Evolutionary conservation across 2,113 vertebrate genomes (phyloP).

Genomic region (Hippocampus guttulatus): DNA sequence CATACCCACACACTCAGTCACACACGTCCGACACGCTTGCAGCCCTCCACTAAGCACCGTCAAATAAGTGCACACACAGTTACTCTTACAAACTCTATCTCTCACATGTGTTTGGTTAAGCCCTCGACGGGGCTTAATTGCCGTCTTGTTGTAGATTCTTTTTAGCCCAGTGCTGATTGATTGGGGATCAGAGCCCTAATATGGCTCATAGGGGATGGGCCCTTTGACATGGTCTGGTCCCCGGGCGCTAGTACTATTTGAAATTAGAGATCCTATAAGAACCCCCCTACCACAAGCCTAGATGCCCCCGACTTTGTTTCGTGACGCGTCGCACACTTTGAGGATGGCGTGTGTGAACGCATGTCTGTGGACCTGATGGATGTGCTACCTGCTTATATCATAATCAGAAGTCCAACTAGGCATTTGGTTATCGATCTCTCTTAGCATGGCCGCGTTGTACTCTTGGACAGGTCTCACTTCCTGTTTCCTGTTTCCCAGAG

Average conservation of each 20-base stretch:
- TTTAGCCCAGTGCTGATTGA: slow-evolving; percentile 72
- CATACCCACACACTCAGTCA: slow-evolving; percentile 8
- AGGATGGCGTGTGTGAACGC: slow-evolving; percentile 6
- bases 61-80: slow-evolving; percentile 44
- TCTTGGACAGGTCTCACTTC: slow-evolving; percentile 52
- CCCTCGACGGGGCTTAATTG: slow-evolving; percentile 57
- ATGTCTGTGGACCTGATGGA: slow-evolving; percentile 4
- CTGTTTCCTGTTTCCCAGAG: slow-evolving; percentile 67
- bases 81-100: slow-evolving; percentile 34
- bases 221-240: slow-evolving; percentile 67
- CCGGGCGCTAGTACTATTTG: slow-evolving; percentile 53
- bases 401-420: slow-evolving; percentile 31
- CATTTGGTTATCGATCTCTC: slow-evolving; percentile 9
- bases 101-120: slow-evolving; percentile 52
- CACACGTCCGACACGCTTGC: slow-evolving; percentile 21
- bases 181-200: slow-evolving; percentile 66
- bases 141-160: slow-evolving; percentile 64
- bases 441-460: slow-evolving; percentile 42
- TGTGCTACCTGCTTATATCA: slow-evolving; percentile 17
- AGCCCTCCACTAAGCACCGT: slow-evolving; percentile 16
- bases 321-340: slow-evolving; percentile 18
- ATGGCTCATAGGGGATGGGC: slow-evolving; percentile 68
- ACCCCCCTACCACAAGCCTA: slow-evolving; percentile 32
- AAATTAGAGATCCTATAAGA: slow-evolving; percentile 52
- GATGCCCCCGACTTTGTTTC: slow-evolving; percentile 49